Base-by-base conservation (phyloP, 2,797 vertebrate species). In the Rhadinocentrus ornatus region DNA sequence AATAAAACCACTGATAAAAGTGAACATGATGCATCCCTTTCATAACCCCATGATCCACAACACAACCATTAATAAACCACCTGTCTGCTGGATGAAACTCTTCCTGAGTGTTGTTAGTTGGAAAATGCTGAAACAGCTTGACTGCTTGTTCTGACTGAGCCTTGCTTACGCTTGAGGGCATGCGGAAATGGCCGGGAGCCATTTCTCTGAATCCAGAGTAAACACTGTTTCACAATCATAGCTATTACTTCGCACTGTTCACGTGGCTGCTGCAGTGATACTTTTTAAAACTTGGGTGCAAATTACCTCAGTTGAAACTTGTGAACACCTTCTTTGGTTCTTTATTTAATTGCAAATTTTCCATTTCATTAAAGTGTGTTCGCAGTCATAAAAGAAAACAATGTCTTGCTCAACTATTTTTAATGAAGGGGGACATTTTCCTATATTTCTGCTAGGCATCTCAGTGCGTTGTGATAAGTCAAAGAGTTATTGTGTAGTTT, bases 191-290 rank as follows among this genome's bases (percentile, higher is more conserved):
- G 73, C 80, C 75, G 5, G 0, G 0, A 39, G 71, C 69, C 84
- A 78, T 63, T 81, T 75, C 63, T 78, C 58, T 64, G 63, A 71
- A 77, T 52, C 61, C 37, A 73, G 39, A 48, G 76, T 81, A 89
- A 87, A 91, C 80, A 85, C 66, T 76, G 78, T 90, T 88, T 85
- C 87, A 82, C 82, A 90, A 84, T 66, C 18, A 24, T 35, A 7
- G 18, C 54, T 87, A 70, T 87, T 75, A 62, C 74, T 85, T 82
- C 77, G 66, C 64, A 16, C 73, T 31, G 13, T 60, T 85, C 63
- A 87, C 48, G 48, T 84, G 83, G 66, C 64, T 54, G 58, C 69
- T 65, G 34, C 62, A 11, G 48, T 78, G 44, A 63, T 61, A 53
- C 35, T 39, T 16, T 66, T 62, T 32, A 57, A 31, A 68, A 61